Percentiles rank a stretch among this genome's conserved stretches.
Conservation (phyloP, 2,888 invertebrate genomes). For the Scaptomyza caliginosa region DNA sequence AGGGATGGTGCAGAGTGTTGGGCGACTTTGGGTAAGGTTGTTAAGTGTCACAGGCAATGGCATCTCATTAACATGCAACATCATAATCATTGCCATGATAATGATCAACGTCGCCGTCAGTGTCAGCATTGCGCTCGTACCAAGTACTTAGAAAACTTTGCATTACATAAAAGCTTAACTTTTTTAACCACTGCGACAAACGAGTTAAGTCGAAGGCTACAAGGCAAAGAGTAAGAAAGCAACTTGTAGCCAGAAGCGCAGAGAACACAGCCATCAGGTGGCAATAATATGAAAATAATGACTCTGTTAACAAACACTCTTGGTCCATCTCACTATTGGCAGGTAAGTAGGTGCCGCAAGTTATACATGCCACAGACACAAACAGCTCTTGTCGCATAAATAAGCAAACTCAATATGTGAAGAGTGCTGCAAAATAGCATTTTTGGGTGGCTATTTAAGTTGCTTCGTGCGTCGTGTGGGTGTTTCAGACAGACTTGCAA, state of each 20-base stretch:
- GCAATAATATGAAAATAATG: conserved; percentile 73
- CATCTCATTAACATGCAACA: conserved; percentile 3
- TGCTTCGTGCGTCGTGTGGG: neutral
- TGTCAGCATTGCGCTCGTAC: conserved; percentile 47
- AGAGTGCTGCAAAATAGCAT: neutral
- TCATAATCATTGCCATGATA: conserved; percentile 21
- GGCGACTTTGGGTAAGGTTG: too few species aligned
- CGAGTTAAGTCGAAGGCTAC: neutral
- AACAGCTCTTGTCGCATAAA: neutral
- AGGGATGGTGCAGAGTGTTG: neutral
- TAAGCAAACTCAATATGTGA: neutral
- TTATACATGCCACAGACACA: neutral
- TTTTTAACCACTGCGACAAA: conserved; percentile 42
- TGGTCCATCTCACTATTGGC: neutral
- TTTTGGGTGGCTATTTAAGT: conserved; percentile 17
- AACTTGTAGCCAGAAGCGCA: neutral
- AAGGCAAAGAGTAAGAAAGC: too few species aligned
- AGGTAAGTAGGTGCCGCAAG: neutral
- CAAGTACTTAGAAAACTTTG: conserved; percentile 71
- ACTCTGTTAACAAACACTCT: conserved; percentile 62
- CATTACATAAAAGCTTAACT: conserved; percentile 62
- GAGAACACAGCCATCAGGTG: conserved; percentile 24
- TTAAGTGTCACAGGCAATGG: conserved; percentile 7
- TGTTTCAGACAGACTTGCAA: conserved; percentile 35
- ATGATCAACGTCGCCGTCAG: conserved; percentile 37